Evolutionary conservation across 2,113 vertebrate genomes (phyloP).

Genomic region (Nesogale talazaci): DNA sequence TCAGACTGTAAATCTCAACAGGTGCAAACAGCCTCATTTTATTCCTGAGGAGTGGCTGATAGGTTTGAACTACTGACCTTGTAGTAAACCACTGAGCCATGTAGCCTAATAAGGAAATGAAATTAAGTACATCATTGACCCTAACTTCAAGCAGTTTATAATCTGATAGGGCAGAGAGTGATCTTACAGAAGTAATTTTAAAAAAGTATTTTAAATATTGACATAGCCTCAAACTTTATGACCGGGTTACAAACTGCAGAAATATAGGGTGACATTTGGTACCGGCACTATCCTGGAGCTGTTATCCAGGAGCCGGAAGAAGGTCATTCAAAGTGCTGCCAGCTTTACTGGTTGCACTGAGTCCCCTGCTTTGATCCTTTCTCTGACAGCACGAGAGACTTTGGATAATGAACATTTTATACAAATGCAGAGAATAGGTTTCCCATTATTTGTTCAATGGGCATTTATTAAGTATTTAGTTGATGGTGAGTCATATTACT

Average conservation of each 20-base stretch:
- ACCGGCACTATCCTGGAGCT: background rate
- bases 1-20: too few species aligned
- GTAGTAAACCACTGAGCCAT: background rate
- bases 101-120: too few species aligned
- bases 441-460: background rate
- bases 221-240: background rate
- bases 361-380: conserved; percentile 58
- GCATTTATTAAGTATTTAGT: background rate
- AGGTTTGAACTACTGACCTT: background rate
- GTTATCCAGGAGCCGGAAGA: background rate
- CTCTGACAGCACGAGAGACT: background rate
- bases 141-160: conserved; percentile 23
- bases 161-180: conserved; percentile 2
- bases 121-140: background rate
- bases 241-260: background rate
- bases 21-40: too few species aligned
- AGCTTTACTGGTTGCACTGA: background rate
- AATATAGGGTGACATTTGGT: background rate
- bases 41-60: too few species aligned
- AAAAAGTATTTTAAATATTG: conserved; percentile 1
- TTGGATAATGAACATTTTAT: conserved; percentile 33
- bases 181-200: background rate
- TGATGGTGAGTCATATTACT: background rate
- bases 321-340: background rate
- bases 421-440: conserved; percentile 45